phyloP scores from a whole-genome alignment of 2,888 invertebrate species.

The Agrotis ipsilon region DNA sequence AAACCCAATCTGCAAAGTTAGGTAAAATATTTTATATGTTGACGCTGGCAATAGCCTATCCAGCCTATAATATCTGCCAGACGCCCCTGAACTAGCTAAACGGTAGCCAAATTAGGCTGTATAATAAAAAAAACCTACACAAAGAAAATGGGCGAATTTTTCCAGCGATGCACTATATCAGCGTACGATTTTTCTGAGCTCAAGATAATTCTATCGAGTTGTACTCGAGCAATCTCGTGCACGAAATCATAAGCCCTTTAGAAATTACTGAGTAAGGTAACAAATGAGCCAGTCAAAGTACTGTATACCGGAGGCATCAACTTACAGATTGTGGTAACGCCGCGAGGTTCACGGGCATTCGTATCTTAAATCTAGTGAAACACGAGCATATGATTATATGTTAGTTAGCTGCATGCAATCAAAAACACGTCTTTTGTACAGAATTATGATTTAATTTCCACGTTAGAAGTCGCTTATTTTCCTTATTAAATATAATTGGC shows the following conservation, averaged over 20 bases:
- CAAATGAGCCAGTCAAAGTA: slow-evolving; percentile 22
- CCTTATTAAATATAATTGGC: background rate
- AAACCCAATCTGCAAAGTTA: background rate
- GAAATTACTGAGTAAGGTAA: slow-evolving; percentile 8
- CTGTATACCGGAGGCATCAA: slow-evolving; percentile 23
- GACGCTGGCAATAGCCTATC: background rate
- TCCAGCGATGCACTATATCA: background rate
- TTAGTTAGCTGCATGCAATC: slow-evolving; percentile 28
- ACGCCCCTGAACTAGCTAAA: background rate
- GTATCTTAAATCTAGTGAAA: slow-evolving; percentile 34
- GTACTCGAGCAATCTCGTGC: slow-evolving; percentile 2
- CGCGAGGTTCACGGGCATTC: slow-evolving; percentile 14
- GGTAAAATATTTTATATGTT: background rate
- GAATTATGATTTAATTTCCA: background rate
- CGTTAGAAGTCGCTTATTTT: slow-evolving; percentile 3
- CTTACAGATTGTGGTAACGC: slow-evolving; percentile 35
- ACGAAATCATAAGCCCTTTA: slow-evolving; percentile 25
- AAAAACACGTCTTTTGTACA: slow-evolving; percentile 21
- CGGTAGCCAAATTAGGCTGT: background rate
- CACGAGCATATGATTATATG: slow-evolving; percentile 28
- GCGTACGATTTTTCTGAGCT: background rate
- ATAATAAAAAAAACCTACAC: too few relatives aligned
- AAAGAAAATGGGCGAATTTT: too few relatives aligned
- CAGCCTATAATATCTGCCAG: background rate
- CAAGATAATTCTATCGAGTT: background rate